Conservation (phyloP, 2,888 invertebrate genomes). For the Ochropacha duplaris region DNA sequence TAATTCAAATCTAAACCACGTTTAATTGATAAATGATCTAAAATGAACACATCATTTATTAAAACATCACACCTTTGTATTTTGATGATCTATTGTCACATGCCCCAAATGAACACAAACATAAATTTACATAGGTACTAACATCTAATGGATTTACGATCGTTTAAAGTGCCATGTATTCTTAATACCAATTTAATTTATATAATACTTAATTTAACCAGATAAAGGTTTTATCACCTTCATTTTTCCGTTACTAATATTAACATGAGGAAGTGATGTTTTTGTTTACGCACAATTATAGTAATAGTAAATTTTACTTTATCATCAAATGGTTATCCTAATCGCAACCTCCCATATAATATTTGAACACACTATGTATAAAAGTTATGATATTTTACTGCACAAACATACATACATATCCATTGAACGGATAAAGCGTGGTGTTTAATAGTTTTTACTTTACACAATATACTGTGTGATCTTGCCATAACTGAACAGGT, state of each 20-base stretch:
- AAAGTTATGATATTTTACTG: background rate
- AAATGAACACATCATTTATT: background rate
- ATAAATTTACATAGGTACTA: background rate
- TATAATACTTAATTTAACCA: constrained; percentile 7
- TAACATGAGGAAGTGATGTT: constrained; percentile 15
- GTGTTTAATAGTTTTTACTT: constrained; percentile 16
- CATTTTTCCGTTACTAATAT: constrained; percentile 1
- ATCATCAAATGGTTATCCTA: constrained; percentile 9
- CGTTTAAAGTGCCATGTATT: constrained; percentile 21
- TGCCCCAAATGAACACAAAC: background rate
- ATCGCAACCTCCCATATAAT: background rate
- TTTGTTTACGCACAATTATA: constrained; percentile 41
- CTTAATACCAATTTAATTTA: constrained; percentile 7
- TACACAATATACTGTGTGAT: constrained; percentile 36
- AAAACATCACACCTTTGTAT: background rate
- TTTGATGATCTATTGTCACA: background rate
- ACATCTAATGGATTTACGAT: background rate
- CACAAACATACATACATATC: constrained; percentile 14
- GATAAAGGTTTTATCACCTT: background rate
- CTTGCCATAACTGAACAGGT: constrained; percentile 52
- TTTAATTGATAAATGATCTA: too few species aligned
- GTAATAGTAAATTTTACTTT: constrained; percentile 7
- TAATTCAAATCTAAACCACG: too few species aligned
- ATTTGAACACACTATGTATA: background rate
- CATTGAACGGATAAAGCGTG: constrained; percentile 18